These are phyloP conservation scores for Eciton burchellii DNA, from an alignment of 1,140 invertebrate species.

Conservation along the genomic window DNA sequence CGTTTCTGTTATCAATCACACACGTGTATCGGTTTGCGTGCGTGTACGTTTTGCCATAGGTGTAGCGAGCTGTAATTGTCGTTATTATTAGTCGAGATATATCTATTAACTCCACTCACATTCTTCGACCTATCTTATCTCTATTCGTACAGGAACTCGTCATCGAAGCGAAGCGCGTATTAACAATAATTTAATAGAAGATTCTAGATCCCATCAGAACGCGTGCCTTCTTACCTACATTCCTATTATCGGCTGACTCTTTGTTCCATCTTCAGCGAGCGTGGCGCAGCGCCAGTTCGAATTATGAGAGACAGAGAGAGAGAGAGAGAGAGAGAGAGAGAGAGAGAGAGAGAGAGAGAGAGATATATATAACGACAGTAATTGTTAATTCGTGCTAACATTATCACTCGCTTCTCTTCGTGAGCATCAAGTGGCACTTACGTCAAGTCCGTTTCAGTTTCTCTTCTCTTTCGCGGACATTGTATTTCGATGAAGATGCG, in stretches of 20 bases:
- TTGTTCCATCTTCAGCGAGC: constrained; percentile 72
- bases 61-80: not conserved
- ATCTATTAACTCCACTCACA: not conserved
- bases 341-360: not conserved
- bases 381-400: constrained; percentile 24
- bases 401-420: constrained; percentile 16
- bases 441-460: constrained; percentile 9
- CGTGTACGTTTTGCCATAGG: too few relatives aligned
- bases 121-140: not conserved
- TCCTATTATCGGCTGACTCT: constrained; percentile 67
- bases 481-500: constrained; percentile 11
- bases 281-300: constrained; percentile 77
- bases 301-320: constrained; percentile 20
- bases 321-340: not conserved
- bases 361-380: too few relatives aligned
- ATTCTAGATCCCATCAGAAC: too few relatives aligned
- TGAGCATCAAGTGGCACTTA: not conserved
- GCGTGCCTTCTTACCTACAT: constrained; percentile 42
- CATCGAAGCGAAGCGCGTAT: not conserved
- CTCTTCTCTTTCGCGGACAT: constrained; percentile 12
- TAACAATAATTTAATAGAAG: not conserved
- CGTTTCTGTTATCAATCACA: too few relatives aligned
- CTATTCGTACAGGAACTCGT: not conserved
- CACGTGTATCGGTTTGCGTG: too few relatives aligned
- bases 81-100: not conserved